Evolutionary conservation across 2,113 vertebrate genomes (phyloP).

Genomic region (Agelaius tricolor): DNA sequence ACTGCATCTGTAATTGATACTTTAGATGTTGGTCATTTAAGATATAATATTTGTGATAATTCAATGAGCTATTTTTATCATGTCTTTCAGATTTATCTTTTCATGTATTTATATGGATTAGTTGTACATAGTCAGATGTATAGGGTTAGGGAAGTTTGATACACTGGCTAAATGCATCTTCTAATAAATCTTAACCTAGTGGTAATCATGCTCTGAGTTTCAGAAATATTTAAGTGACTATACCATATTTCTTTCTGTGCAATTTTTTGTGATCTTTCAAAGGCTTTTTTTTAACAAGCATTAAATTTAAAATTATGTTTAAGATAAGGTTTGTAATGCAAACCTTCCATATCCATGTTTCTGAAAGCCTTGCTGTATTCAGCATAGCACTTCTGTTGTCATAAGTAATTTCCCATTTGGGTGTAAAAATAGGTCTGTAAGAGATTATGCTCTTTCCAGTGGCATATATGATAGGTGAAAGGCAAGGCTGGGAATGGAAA

Average conservation of each 20-base stretch:
- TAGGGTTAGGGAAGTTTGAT: background rate
- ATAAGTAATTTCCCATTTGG: background rate
- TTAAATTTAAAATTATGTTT: background rate
- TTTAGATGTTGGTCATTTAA: background rate
- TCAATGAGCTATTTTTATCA: background rate
- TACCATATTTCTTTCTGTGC: background rate
- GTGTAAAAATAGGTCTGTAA: background rate
- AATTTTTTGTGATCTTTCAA: background rate
- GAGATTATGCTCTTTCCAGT: background rate
- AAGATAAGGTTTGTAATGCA: background rate
- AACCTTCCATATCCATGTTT: background rate
- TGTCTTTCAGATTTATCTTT: background rate
- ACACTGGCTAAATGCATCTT: background rate
- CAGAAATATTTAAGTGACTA: background rate
- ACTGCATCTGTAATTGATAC: background rate
- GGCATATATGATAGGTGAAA: background rate
- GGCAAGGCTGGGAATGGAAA: background rate
- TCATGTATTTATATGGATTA: background rate
- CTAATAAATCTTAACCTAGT: background rate
- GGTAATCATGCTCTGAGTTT: background rate
- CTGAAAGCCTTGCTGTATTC: background rate
- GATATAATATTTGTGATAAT: background rate
- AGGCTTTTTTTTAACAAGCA: background rate
- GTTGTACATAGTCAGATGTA: background rate
- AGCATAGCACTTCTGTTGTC: background rate